These are phyloP conservation scores for Micromussa lordhowensis DNA, from an alignment of 92 coral and sea anemone genomes.

Conservation along the genomic window DNA sequence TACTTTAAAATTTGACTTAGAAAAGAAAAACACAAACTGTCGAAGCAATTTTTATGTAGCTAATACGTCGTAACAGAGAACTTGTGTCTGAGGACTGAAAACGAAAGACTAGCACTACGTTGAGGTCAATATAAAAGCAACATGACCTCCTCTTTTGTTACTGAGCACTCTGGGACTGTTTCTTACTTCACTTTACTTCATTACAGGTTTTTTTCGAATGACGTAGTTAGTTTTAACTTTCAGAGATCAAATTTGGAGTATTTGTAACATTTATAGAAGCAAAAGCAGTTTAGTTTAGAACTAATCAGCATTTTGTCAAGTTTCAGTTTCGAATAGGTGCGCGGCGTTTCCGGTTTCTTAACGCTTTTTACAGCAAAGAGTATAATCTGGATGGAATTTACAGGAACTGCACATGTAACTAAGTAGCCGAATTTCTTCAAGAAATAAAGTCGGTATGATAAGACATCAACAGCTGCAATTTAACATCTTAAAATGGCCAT, in stretches of 20 bases:
- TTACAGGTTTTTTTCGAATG: neutral
- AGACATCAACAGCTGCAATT: neutral
- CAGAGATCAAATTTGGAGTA: neutral
- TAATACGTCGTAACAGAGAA: neutral
- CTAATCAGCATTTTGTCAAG: neutral
- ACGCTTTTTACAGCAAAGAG: neutral
- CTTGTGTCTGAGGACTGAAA: neutral
- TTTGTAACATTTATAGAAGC: neutral
- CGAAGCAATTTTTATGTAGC: neutral
- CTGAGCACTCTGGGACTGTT: neutral
- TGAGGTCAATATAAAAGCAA: neutral
- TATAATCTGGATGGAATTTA: neutral
- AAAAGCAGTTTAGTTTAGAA: neutral
- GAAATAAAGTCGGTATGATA: neutral
- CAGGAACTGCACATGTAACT: neutral
- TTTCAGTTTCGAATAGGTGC: constrained; percentile 10
- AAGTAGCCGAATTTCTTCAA: neutral
- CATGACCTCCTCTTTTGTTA: neutral
- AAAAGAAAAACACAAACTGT: neutral
- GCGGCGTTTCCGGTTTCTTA: neutral
- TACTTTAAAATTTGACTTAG: neutral
- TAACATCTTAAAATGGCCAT: neutral
- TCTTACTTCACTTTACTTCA: neutral
- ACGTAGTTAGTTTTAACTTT: neutral
- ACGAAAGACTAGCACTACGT: neutral